Base-by-base conservation (phyloP, 2,797 vertebrate species). In the Myotis vivesi region DNA sequence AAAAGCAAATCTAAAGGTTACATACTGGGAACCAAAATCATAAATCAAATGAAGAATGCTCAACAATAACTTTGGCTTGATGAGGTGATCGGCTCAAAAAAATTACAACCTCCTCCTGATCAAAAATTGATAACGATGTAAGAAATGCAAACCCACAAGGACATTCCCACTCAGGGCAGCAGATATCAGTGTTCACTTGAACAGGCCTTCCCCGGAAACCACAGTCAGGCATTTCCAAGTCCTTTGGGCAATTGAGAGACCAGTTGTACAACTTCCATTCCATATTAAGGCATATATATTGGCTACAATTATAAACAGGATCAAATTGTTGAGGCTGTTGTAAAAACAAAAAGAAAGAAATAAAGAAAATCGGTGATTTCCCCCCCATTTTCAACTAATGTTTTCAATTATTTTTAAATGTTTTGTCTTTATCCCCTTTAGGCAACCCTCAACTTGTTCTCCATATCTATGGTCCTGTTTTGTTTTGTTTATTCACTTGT, bases 121-220 rank as follows among this genome's bases (percentile, higher is more conserved):
- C 77, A 36, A 84, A 84, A 73, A 62, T 1, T 17, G 6, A 66
- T 13, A 51, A 30, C 8, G 3, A 10, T 1, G 28, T 36, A 71
- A 73, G 36, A 94, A 68, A 49, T 28, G 84, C 55, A 41, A 13
- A 98, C 99, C 98, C 98, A 99, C 99, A 99, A 28, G 99, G 99
- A 94, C 99, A 99, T 98, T 99, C 98, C 99, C 99, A 99, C 95
- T 99, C 99, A 19, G 99, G 99, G 94, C 99, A 99, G 97, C 99
- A 99, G 94, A 98, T 98, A 95, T 99, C 99, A 16, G 97, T 98
- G 97, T 99, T 99, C 96, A 99, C 98, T 98, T 99, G 99, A 95
- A 99, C 98, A 46, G 99, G 99, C 98, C 99, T 98, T 91, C 99
- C 99, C 97, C 99, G 98, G 96, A 99, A 99, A 94, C 99, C 99